Conservation (phyloP, 2,797 vertebrate species). For the Heliangelus exortis region DNA sequence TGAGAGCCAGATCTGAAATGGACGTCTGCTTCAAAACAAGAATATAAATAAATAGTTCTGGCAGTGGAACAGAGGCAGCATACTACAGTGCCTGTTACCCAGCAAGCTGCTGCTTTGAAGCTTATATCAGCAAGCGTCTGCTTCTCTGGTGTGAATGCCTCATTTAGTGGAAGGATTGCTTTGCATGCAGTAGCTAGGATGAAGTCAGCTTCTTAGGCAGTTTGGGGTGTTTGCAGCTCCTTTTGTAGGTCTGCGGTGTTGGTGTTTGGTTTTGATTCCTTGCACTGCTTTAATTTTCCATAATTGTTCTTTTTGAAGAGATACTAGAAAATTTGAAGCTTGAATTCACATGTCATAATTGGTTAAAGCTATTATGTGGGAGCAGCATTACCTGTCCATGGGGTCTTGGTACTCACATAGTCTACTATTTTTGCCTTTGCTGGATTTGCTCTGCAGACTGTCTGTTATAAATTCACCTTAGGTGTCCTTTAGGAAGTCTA, state of each 20-base stretch:
- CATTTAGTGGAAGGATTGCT: not conserved
- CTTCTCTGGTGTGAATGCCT: slow-evolving; percentile 37
- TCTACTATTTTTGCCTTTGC: not conserved
- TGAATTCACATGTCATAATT: not conserved
- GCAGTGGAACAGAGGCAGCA: slow-evolving; percentile 51
- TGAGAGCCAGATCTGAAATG: slow-evolving; percentile 34
- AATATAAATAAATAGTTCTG: slow-evolving; percentile 67
- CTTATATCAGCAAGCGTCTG: slow-evolving; percentile 27
- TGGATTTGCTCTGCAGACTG: not conserved
- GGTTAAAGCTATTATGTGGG: not conserved
- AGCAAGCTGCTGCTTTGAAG: slow-evolving; percentile 55
- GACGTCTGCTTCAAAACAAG: slow-evolving; percentile 47
- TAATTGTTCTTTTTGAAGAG: not conserved
- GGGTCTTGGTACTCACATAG: fast-evolving
- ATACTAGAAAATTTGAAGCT: not conserved
- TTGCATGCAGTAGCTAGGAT: slow-evolving; percentile 3
- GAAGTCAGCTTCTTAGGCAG: slow-evolving; percentile 9
- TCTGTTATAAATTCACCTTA: not conserved
- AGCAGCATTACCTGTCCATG: not conserved
- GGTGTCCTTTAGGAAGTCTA: not conserved
- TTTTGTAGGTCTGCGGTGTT: not conserved
- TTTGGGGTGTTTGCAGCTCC: not conserved
- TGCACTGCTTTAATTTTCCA: not conserved
- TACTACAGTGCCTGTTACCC: slow-evolving; percentile 34
- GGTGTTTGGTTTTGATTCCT: not conserved